Conservation (phyloP, 2,797 vertebrate genomes). For the Darevskia nairensis region DNA sequence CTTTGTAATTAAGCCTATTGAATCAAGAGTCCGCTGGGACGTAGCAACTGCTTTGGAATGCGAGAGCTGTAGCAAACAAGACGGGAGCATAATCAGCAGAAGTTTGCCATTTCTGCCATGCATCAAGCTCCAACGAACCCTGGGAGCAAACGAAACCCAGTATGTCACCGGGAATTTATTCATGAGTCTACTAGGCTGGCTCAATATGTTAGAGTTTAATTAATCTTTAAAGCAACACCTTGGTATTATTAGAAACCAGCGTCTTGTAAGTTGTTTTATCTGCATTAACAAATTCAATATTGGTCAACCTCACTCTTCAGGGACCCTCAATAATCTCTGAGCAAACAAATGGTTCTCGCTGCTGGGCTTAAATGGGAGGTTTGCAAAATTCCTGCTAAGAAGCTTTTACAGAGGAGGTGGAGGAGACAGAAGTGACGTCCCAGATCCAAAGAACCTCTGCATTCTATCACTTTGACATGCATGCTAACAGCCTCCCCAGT, state of each 20-base stretch:
- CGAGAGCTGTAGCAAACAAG: background rate
- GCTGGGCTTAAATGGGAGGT: background rate
- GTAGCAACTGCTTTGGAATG: background rate
- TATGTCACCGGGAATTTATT: constrained; percentile 26
- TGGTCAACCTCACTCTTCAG: background rate
- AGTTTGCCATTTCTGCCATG: background rate
- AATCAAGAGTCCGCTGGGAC: background rate
- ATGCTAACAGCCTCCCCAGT: background rate
- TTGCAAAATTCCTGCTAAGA: constrained; percentile 26
- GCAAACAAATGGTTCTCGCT: constrained; percentile 9
- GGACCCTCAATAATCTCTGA: constrained; percentile 10
- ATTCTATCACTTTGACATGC: background rate
- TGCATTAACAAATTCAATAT: constrained; percentile 20
- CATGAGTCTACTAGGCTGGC: constrained; percentile 12
- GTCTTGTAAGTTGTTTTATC: constrained; percentile 26
- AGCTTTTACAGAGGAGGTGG: background rate
- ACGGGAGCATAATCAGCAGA: background rate
- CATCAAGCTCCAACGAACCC: constrained; percentile 8
- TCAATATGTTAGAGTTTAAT: constrained; percentile 30
- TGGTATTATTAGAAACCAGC: constrained; percentile 21
- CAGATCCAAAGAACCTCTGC: too few species aligned
- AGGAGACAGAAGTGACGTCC: background rate
- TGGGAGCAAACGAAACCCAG: constrained; percentile 13
- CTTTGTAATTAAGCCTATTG: constrained; percentile 28
- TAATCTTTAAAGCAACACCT: constrained; percentile 36